These are phyloP conservation scores for Drosophila arizonae DNA, from an alignment of 1,140 invertebrate genomes.

Conservation along the genomic window DNA sequence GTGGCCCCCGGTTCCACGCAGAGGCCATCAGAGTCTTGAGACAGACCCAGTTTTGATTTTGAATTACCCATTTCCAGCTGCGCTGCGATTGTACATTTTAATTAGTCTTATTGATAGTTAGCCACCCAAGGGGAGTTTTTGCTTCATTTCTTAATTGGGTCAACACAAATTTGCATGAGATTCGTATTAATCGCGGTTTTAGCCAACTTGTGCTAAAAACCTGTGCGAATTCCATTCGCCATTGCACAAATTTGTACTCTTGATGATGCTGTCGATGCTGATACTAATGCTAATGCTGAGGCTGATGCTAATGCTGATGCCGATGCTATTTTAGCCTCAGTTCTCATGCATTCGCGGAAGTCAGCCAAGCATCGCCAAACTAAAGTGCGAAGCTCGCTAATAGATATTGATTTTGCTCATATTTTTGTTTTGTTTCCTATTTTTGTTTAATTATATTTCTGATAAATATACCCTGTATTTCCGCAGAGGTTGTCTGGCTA, in stretches of 20 bases:
- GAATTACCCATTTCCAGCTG: conserved; percentile 21
- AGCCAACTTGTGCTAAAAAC: conserved; percentile 35
- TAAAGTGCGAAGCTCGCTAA: background rate
- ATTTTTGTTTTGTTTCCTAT: too few relatives aligned
- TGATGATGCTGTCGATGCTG: too few relatives aligned
- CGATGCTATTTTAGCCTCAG: background rate
- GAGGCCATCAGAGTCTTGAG: conserved; percentile 28
- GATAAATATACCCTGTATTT: conserved; percentile 2
- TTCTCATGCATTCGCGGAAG: conserved; percentile 10
- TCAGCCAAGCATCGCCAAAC: background rate
- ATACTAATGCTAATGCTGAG: background rate
- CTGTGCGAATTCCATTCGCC: conserved; percentile 12
- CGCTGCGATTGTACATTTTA: conserved; percentile 49
- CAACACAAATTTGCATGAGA: conserved; percentile 60
- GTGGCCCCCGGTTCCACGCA: conserved; percentile 15
- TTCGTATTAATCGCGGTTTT: conserved; percentile 68
- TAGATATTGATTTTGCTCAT: background rate
- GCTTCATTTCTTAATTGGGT: conserved; percentile 12
- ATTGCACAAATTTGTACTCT: background rate
- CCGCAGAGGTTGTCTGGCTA: background rate
- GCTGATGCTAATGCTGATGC: background rate
- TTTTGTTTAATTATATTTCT: background rate
- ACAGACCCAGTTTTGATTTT: conserved; percentile 7
- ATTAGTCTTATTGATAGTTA: conserved; percentile 65
- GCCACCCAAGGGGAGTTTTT: conserved; percentile 45